phyloP scores from a whole-genome alignment of 1,140 invertebrate species.

The Arion vulgaris region DNA sequence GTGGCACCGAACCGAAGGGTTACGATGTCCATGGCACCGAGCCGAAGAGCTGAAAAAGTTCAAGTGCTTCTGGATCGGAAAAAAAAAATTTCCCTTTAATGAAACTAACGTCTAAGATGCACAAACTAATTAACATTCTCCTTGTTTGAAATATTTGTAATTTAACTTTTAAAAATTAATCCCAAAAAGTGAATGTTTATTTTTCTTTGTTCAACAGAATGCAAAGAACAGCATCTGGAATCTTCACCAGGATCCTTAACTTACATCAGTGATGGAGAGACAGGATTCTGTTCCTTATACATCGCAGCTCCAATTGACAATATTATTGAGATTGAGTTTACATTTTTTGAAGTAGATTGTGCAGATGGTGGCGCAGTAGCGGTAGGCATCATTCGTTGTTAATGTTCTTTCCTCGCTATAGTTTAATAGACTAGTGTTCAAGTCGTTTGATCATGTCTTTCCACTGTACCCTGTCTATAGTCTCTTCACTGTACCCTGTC shows the following conservation, averaged over 20 bases:
- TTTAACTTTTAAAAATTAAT: not conserved
- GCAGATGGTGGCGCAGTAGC: not conserved
- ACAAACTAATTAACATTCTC: not conserved
- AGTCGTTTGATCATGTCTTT: too few species aligned
- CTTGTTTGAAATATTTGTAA: not conserved
- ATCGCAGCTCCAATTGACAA: slow-evolving; percentile 12
- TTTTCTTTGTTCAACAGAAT: not conserved
- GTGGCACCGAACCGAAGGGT: too few species aligned
- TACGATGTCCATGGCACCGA: not conserved
- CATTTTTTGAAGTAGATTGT: slow-evolving; percentile 16
- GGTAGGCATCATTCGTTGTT: too few species aligned
- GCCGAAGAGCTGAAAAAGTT: too few species aligned
- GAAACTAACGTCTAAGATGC: not conserved
- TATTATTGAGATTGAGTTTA: slow-evolving; percentile 13
- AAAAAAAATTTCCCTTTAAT: too few species aligned
- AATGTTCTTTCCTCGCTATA: too few species aligned
- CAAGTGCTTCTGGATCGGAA: too few species aligned
- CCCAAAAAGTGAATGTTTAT: not conserved
- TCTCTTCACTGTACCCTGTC: too few species aligned
- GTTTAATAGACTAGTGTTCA: not conserved
- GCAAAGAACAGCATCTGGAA: slow-evolving; percentile 3
- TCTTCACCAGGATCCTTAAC: not conserved
- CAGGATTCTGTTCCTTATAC: not conserved
- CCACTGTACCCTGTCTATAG: too few species aligned
- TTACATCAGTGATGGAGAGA: not conserved